Percentiles rank a stretch among this genome's conserved stretches.
These are phyloP conservation scores for Oxyruncus cristatus DNA, from an alignment of 2,113 vertebrate genomes.

Conservation along the genomic window DNA sequence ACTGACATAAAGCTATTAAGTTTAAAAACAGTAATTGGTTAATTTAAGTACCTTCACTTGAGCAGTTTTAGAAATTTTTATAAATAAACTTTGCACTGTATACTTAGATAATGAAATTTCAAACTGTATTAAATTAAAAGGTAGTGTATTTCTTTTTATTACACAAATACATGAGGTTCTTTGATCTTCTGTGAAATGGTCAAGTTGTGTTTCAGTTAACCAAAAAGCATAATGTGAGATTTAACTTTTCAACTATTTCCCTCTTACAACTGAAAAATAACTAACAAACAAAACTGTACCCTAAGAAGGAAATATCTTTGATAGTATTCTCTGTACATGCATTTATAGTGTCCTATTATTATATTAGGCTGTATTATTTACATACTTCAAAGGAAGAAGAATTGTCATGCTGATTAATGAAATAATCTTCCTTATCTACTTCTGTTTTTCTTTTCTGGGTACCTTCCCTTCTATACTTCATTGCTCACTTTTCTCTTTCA, in stretches of 20 bases:
- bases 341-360: neutral
- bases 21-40: neutral
- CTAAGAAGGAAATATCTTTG: neutral
- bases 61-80: neutral
- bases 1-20: neutral
- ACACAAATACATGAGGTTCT: neutral
- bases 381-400: neutral
- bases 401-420: neutral
- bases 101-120: neutral
- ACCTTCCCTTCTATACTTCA: neutral
- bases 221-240: neutral
- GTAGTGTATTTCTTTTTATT: neutral
- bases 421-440: neutral
- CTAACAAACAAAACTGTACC: neutral
- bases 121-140: neutral
- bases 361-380: neutral
- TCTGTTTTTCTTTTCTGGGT: neutral
- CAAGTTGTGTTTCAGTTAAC: neutral
- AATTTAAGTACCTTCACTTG: neutral
- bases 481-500: neutral
- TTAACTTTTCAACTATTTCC: neutral
- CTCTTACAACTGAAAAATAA: neutral
- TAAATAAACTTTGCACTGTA: neutral
- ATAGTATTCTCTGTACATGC: neutral
- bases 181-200: neutral